phyloP scores from a whole-genome alignment of 2,888 invertebrate species.

The Torymus auratus region DNA sequence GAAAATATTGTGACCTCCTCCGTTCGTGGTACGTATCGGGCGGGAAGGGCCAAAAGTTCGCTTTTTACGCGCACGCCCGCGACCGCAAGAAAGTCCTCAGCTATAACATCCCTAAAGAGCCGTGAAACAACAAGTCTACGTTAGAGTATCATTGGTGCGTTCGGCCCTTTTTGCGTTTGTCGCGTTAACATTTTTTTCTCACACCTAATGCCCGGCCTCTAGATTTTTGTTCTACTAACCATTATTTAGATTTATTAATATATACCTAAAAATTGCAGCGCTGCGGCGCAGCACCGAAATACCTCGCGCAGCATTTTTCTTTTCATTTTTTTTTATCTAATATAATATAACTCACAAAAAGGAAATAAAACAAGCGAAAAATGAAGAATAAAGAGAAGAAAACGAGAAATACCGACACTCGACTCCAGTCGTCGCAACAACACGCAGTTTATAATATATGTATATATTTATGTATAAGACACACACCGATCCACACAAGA shows the following conservation, averaged over 20 bases:
- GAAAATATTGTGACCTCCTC: conserved; percentile 42
- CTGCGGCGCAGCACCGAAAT: conserved; percentile 66
- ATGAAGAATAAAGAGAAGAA: conserved; percentile 59
- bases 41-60: conserved; percentile 49
- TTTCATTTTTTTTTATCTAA: conserved; percentile 56
- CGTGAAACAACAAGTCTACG: conserved; percentile 56
- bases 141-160: conserved; percentile 49
- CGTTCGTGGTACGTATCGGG: conserved; percentile 28
- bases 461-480: conserved; percentile 60
- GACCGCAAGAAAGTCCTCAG: conserved; percentile 45
- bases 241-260: conserved; percentile 63
- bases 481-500: conserved; percentile 58
- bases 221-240: conserved; percentile 65
- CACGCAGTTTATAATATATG: conserved; percentile 60
- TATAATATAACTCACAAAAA: conserved; percentile 60
- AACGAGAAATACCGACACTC: conserved; percentile 61
- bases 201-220: conserved; percentile 68
- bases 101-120: conserved; percentile 27
- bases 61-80: conserved; percentile 37
- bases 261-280: conserved; percentile 66
- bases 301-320: conserved; percentile 64
- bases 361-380: conserved; percentile 59
- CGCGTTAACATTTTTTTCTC: conserved; percentile 53
- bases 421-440: conserved; percentile 60
- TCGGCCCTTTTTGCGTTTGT: conserved; percentile 53